Evolutionary conservation across 2,888 invertebrate species (phyloP).

Genomic region (Acrobasis consociella): DNA sequence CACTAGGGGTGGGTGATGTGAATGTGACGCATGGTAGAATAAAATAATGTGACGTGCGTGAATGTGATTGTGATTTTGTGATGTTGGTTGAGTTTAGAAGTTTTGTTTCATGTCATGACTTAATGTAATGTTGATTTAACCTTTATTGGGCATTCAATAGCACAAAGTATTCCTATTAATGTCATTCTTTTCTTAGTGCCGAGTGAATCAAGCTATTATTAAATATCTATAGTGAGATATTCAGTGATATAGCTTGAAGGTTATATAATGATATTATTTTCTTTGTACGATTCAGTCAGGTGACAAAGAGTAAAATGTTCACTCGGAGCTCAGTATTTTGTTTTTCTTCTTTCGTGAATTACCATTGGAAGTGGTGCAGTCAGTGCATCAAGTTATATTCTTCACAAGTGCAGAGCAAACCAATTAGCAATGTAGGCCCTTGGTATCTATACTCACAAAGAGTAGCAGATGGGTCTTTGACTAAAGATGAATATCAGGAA

Average conservation of each 20-base stretch:
- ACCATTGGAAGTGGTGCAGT: slow-evolving; percentile 57
- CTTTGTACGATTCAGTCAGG: slow-evolving; percentile 38
- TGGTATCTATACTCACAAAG: slow-evolving; percentile 79
- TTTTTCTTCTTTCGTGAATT: slow-evolving; percentile 51
- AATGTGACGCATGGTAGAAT: too few species aligned
- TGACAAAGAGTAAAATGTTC: slow-evolving; percentile 57
- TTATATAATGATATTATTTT: slow-evolving; percentile 53
- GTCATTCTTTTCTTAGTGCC: background rate
- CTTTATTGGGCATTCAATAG: too few species aligned
- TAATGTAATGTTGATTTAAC: too few species aligned
- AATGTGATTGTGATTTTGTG: too few species aligned
- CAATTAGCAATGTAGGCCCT: slow-evolving; percentile 65
- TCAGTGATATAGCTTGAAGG: slow-evolving; percentile 35
- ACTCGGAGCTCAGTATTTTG: slow-evolving; percentile 50
- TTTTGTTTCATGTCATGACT: too few species aligned
- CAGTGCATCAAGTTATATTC: slow-evolving; percentile 62
- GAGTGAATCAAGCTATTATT: background rate
- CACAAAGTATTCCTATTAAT: too few species aligned
- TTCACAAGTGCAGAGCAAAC: slow-evolving; percentile 51
- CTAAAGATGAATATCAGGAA: slow-evolving; percentile 88
- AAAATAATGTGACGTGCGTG: too few species aligned
- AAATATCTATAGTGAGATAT: background rate
- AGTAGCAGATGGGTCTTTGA: slow-evolving; percentile 82
- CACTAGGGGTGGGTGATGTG: too few species aligned
- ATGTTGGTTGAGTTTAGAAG: too few species aligned